A percentile compares a stretch with the other conserved stretches of the same genome.
phyloP scores from a whole-genome alignment of 1,140 invertebrate species.

The Copidosoma floridanum region DNA sequence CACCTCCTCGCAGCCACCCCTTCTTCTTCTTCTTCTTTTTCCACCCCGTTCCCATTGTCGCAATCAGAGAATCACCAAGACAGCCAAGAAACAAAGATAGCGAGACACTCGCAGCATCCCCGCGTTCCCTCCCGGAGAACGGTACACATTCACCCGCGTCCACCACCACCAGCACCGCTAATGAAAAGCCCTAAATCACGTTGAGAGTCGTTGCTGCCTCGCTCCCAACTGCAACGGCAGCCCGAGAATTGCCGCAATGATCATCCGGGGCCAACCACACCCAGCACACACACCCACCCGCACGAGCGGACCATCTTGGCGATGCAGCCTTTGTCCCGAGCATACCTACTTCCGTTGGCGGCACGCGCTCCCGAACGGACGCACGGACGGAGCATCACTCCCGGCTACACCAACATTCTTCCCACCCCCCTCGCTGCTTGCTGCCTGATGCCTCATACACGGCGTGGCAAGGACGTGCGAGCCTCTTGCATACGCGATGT shows the following conservation, averaged over 20 bases:
- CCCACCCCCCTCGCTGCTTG: too few species aligned
- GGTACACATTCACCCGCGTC: too few species aligned
- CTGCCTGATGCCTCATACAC: too few species aligned
- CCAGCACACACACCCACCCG: not conserved
- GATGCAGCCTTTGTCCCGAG: not conserved
- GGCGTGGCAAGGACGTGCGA: too few species aligned
- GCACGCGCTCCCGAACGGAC: not conserved
- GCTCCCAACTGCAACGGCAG: not conserved
- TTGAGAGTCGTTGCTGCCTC: not conserved
- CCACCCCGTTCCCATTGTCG: conserved; percentile 11
- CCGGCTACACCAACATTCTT: too few species aligned
- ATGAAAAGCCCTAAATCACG: conserved; percentile 26
- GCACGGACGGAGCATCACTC: conserved; percentile 3
- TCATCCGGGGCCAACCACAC: not conserved
- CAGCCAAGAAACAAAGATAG: too few species aligned
- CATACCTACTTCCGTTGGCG: not conserved
- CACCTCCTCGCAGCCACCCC: not conserved
- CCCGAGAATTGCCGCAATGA: not conserved
- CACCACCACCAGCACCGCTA: conserved; percentile 3
- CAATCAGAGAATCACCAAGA: too few species aligned
- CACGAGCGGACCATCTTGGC: not conserved
- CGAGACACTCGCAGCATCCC: too few species aligned
- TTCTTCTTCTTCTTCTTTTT: too few species aligned
- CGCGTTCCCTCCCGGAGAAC: too few species aligned
- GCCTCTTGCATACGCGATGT: conserved; percentile 45